phyloP scores from a whole-genome alignment of 2,797 vertebrate genomes.

The Chlorospingus flavigularis region DNA sequence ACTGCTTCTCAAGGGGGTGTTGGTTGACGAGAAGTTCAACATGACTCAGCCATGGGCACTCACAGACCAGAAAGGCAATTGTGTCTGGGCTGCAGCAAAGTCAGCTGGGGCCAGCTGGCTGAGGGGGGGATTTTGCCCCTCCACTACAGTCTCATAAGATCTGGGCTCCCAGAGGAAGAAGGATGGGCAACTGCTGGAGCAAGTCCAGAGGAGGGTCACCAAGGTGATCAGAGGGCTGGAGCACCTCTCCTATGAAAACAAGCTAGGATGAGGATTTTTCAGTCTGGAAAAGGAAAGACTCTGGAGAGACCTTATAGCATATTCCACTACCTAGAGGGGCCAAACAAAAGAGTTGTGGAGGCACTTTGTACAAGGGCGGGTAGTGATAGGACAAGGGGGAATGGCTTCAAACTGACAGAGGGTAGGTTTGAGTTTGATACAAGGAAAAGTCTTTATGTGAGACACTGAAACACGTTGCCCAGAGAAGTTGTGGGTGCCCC shows the following conservation, averaged over 20 bases:
- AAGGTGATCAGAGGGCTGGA: neutral
- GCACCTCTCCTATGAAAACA: neutral
- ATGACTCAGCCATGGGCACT: neutral
- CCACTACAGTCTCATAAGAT: neutral
- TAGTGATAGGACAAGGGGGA: neutral
- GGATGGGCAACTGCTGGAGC: neutral
- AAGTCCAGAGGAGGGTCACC: neutral
- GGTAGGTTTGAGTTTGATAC: neutral
- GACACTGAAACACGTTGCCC: neutral
- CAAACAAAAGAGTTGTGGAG: neutral
- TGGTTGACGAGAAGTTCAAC: neutral
- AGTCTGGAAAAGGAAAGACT: neutral
- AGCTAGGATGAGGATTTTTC: neutral
- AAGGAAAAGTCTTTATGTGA: neutral
- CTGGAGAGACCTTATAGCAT: neutral
- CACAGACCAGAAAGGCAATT: rapidly evolving
- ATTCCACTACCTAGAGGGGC: neutral
- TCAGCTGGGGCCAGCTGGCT: neutral
- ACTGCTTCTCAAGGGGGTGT: rapidly evolving
- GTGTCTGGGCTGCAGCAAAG: neutral
- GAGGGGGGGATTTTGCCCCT: neutral
- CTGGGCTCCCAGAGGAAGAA: neutral
- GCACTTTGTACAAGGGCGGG: neutral
- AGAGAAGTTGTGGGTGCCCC: neutral
- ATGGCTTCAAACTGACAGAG: neutral